Conservation (phyloP, 2,888 invertebrate genomes). For the Cephus pygmeus region DNA sequence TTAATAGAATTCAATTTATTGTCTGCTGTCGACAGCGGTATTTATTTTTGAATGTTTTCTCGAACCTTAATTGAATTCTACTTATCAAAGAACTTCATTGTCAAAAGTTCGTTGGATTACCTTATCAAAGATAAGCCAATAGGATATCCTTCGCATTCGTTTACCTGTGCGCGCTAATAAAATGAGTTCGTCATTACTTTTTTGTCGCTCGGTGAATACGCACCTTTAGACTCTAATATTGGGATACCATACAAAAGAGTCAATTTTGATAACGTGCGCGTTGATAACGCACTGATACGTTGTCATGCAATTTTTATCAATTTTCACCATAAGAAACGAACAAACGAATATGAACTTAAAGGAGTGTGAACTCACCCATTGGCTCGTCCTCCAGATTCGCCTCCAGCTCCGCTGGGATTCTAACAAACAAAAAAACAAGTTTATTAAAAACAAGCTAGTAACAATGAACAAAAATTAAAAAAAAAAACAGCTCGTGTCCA, state of each 20-base stretch:
- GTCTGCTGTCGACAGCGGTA: not conserved
- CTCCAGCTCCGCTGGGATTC: slow-evolving; percentile 86
- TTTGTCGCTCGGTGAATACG: no score
- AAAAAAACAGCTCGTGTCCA: slow-evolving; percentile 10
- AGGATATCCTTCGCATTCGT: no score
- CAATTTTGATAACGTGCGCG: no score
- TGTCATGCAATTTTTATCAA: no score
- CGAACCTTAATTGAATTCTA: not conserved
- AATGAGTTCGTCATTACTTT: no score
- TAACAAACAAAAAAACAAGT: slow-evolving; percentile 78
- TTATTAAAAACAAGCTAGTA: slow-evolving; percentile 63
- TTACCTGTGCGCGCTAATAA: no score
- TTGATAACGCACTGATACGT: no score
- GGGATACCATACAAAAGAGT: no score
- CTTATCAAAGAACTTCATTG: not conserved
- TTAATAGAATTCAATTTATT: not conserved
- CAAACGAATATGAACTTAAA: slow-evolving; percentile 1
- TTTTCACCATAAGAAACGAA: no score
- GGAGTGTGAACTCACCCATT: slow-evolving; percentile 78
- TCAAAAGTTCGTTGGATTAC: not conserved
- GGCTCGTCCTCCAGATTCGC: slow-evolving; percentile 81
- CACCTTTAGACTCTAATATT: no score
- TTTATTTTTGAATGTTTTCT: not conserved
- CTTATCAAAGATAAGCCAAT: no score
- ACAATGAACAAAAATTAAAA: slow-evolving; percentile 58